A percentile compares a stretch with the other conserved stretches of the same genome.
These are phyloP conservation scores for Pollicipes pollicipes DNA, from an alignment of 1,140 invertebrate species.

Conservation along the genomic window DNA sequence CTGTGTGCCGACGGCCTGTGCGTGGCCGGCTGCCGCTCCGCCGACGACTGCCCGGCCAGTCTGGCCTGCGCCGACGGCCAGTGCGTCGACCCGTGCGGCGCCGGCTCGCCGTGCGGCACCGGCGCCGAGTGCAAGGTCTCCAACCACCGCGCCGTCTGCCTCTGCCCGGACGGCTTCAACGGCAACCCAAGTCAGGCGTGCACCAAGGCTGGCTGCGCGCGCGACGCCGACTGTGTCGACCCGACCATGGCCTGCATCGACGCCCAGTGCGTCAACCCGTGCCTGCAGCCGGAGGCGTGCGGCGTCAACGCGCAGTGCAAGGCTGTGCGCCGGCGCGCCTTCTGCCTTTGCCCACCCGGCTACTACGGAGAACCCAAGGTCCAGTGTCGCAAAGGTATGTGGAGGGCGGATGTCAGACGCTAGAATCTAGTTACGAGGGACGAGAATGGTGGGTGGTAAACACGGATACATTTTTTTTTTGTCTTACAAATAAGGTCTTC, in stretches of 20 bases:
- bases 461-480: too few relatives aligned
- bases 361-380: conserved; percentile 61
- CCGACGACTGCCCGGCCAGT: conserved; percentile 58
- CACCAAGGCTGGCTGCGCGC: conserved; percentile 49
- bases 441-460: too few relatives aligned
- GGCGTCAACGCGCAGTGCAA: conserved; percentile 69
- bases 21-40: conserved; percentile 49
- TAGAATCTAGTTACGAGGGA: too few relatives aligned
- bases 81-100: conserved; percentile 55
- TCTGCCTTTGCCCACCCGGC: conserved; percentile 67
- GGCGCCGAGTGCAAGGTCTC: conserved; percentile 24
- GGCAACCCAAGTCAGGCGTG: conserved; percentile 21
- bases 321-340: conserved; percentile 49
- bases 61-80: conserved; percentile 51
- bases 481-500: too few relatives aligned
- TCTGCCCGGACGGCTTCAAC: conserved; percentile 42
- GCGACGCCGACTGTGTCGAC: conserved; percentile 53
- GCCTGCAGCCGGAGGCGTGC: conserved; percentile 52
- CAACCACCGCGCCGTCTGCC: conserved; percentile 41
- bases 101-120: conserved; percentile 27
- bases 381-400: conserved; percentile 45
- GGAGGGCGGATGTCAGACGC: too few relatives aligned
- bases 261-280: conserved; percentile 59
- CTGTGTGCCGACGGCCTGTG: conserved; percentile 44
- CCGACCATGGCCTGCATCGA: conserved; percentile 53